Evolutionary conservation across 2,113 vertebrate genomes (phyloP), one percentile per base, ranked within the genome.

Genomic region (Puffinus mauretanicus): DNA sequence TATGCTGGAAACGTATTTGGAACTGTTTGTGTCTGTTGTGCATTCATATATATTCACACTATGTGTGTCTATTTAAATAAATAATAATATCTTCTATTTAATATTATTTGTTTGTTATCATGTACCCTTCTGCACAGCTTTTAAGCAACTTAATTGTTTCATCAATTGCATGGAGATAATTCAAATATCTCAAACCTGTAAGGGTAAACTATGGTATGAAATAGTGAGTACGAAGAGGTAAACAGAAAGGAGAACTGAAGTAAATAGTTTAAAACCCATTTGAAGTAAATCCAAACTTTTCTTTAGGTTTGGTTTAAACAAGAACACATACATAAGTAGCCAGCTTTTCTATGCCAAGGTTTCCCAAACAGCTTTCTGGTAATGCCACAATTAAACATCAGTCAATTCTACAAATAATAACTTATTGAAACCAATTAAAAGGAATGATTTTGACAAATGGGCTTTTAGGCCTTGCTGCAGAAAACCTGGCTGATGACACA

Each of bases 361-460:
- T 94, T 95, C 58, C 65, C 84, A 65, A 62, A 84, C 13, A 55
- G 19, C 24, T 92, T 95, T 84, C 49, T 92, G 78, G 42, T 91
- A 91, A 71, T 49, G 24, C 52, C 61, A 62, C 85, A 82, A 84
- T 75, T 95, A 86, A 94, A 79, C 36, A 89, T 69, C 71, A 72
- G 55, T 92, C 88, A 89, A 27, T 84, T 80, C 76, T 86, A 77
- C 85, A 88, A 94, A 91, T 64, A 95, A 60, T 80, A 73, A 70
- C 51, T 52, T 81, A 70, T 20, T 44, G 34, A 96, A 96, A 88
- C 27, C 72, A 91, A 84, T 93, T 97, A 70, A 93, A 93, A 71
- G 19, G 61, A 88, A 55, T 84, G 16, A 80, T 90, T 92, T 92
- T 92, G 66, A 91, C 13, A 20, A 86, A 81, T 7, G 11, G 11